phyloP scores from a whole-genome alignment of 2,797 vertebrate genomes.

The Pyrocephalus nanus region DNA sequence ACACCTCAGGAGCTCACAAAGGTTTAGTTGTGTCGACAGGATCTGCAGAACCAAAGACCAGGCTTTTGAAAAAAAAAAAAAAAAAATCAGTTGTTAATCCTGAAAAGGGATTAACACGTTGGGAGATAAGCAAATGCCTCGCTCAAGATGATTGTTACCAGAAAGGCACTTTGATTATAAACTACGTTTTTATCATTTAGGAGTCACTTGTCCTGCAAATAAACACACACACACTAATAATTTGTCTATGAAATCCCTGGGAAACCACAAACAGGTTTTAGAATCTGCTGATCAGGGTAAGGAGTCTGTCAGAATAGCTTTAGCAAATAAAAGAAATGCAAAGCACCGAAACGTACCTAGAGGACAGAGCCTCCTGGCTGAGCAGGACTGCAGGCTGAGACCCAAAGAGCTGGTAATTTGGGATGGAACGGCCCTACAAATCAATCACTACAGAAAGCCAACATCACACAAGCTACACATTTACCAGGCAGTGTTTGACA shows the following conservation, averaged over 20 bases:
- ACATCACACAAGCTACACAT: background rate
- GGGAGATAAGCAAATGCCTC: slow-evolving; percentile 20
- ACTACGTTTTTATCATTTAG: slow-evolving; percentile 17
- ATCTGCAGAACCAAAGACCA: background rate
- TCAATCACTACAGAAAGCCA: slow-evolving; percentile 18
- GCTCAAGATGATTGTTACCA: slow-evolving; percentile 14
- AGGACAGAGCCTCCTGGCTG: slow-evolving; percentile 36
- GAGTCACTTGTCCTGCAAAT: slow-evolving; percentile 24
- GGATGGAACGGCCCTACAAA: slow-evolving; percentile 7
- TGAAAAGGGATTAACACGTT: background rate
- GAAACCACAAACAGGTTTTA: slow-evolving; percentile 39
- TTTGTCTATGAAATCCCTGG: slow-evolving; percentile 34
- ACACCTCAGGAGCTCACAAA: background rate
- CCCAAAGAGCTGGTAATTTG: slow-evolving; percentile 10
- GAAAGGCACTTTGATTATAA: slow-evolving; percentile 20
- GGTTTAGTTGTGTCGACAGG: background rate
- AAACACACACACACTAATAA: background rate
- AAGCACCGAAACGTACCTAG: background rate
- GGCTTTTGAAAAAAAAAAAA: background rate
- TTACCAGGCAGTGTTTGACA: slow-evolving; percentile 33
- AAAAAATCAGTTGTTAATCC: background rate
- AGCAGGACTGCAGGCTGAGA: background rate
- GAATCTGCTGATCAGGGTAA: slow-evolving; percentile 38
- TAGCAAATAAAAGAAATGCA: slow-evolving; percentile 50
- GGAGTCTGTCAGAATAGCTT: slow-evolving; percentile 4